A percentile compares a stretch with the other conserved stretches of the same genome.
phyloP scores from a whole-genome alignment of 2,888 invertebrate genomes.

The Iselma pallidipennis region DNA sequence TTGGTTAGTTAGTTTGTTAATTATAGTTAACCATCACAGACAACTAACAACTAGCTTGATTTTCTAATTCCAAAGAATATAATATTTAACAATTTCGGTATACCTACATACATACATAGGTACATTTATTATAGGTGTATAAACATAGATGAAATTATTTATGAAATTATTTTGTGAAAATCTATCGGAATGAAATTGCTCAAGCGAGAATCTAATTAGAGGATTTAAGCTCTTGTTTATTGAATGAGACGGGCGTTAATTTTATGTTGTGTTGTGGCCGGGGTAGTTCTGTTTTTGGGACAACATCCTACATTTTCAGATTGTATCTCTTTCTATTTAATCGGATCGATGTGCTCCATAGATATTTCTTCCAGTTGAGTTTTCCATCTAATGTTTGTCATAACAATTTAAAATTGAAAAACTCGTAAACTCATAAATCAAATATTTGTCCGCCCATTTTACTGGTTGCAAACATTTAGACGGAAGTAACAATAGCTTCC shows the following conservation, averaged over 20 bases:
- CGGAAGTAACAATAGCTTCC: conserved; percentile 41
- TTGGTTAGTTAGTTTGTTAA: not conserved
- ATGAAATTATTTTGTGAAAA: not conserved
- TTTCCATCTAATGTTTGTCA: conserved; percentile 31
- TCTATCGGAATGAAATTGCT: not conserved
- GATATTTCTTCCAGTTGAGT: not conserved
- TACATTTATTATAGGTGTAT: too few relatives aligned
- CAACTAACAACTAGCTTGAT: not conserved
- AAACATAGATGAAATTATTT: not conserved
- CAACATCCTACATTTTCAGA: too few relatives aligned
- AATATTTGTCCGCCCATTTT: conserved; percentile 41
- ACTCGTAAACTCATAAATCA: conserved; percentile 40
- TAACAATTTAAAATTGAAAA: conserved; percentile 39
- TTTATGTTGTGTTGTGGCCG: too few relatives aligned
- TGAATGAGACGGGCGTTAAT: too few relatives aligned
- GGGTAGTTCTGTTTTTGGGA: not conserved
- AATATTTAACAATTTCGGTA: not conserved
- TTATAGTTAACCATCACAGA: not conserved
- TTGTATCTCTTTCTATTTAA: too few relatives aligned
- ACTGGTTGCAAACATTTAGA: conserved; percentile 40
- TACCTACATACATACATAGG: too few relatives aligned
- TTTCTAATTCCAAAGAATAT: not conserved
- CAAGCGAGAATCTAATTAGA: not conserved
- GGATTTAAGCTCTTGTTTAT: not conserved
- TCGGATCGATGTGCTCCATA: not conserved